Percentiles rank a stretch among this genome's conserved stretches.
Conservation (phyloP, 2,113 vertebrate genomes). For the Prunella himalayana region DNA sequence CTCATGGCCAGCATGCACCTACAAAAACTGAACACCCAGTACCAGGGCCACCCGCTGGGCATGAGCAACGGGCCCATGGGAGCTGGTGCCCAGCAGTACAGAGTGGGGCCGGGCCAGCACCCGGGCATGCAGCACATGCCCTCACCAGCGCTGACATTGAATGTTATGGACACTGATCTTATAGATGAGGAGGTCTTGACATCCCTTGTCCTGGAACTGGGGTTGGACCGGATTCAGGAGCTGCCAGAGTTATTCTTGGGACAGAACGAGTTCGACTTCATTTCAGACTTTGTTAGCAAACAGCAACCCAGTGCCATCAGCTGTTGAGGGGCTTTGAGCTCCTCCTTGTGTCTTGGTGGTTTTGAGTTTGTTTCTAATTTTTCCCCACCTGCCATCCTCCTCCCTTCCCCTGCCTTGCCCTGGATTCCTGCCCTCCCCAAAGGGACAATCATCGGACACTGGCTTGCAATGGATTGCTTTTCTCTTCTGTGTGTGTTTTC, state of each 20-base stretch:
- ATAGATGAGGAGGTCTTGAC: constrained; percentile 97
- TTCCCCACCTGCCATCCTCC: background rate
- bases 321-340: constrained; percentile 77
- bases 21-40: constrained; percentile 90
- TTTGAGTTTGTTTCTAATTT: constrained; percentile 28
- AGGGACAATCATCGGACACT: constrained; percentile 43
- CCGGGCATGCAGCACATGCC: constrained; percentile 82
- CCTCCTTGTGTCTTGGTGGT: background rate
- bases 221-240: constrained; percentile 93
- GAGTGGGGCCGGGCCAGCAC: constrained; percentile 78
- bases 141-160: constrained; percentile 78
- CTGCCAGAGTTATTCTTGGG: constrained; percentile 95
- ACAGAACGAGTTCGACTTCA: constrained; percentile 98
- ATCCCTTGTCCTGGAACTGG: constrained; percentile 91
- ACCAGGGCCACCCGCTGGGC: constrained; percentile 83
- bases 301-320: constrained; percentile 94
- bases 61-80: constrained; percentile 79
- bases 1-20: constrained; percentile 91
- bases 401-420: background rate
- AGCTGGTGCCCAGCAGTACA: constrained; percentile 72
- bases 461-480: constrained; percentile 45
- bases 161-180: constrained; percentile 90
- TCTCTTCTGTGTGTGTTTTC: background rate
- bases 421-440: constrained; percentile 19
- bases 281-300: constrained; percentile 95